Evolutionary conservation across 2,797 vertebrate species (phyloP).

Genomic region (Alcedo quadribrachys): DNA sequence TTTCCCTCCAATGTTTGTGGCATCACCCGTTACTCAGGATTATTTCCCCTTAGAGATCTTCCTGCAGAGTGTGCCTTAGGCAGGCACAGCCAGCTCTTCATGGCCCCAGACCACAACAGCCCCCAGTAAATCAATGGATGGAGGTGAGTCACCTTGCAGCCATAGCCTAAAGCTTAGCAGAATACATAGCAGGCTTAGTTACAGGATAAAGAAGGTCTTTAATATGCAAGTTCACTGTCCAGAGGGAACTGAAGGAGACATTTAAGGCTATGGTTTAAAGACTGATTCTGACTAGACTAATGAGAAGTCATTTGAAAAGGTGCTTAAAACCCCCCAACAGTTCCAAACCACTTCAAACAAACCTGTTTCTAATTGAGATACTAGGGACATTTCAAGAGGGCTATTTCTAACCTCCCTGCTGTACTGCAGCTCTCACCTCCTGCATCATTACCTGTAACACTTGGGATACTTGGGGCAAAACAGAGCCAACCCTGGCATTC

Average conservation of each 20-base stretch:
- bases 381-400: not conserved
- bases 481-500: not conserved
- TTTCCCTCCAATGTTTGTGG: not conserved
- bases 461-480: fast-evolving
- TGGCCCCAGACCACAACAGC: not conserved
- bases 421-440: not conserved
- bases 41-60: not conserved
- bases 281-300: constrained; percentile 24
- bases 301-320: constrained; percentile 28
- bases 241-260: constrained; percentile 11
- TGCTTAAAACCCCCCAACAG: not conserved
- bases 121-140: not conserved
- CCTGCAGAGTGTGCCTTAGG: not conserved
- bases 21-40: not conserved
- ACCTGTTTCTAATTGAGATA: not conserved
- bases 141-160: constrained; percentile 23
- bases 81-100: not conserved
- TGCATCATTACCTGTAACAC: not conserved
- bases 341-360: constrained; percentile 8
- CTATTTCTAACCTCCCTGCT: not conserved
- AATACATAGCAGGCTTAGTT: not conserved
- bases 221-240: constrained; percentile 25
- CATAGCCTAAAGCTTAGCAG: not conserved
- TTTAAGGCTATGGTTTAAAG: not conserved
- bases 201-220: not conserved